These are phyloP conservation scores for Drosophila equinoxialis DNA, from an alignment of 1,140 invertebrate genomes.

Conservation along the genomic window DNA sequence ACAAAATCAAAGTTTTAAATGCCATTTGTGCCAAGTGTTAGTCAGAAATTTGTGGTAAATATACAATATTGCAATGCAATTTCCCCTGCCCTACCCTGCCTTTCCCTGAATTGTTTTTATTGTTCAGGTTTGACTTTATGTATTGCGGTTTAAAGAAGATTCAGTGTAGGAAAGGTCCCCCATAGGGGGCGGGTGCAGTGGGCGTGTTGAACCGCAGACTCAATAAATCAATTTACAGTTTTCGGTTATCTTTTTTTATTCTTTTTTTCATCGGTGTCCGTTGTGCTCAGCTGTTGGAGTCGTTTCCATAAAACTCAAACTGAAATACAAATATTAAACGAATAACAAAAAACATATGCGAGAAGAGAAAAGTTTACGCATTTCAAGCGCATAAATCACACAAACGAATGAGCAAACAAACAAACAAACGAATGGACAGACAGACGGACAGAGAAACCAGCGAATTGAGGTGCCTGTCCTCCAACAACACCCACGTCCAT, in stretches of 20 bases:
- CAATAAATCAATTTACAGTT: constrained; percentile 15
- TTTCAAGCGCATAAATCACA: constrained; percentile 69
- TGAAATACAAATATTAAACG: constrained; percentile 1
- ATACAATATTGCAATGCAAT: no score
- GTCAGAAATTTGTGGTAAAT: no score
- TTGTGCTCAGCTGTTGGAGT: constrained; percentile 3
- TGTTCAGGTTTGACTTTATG: neutral
- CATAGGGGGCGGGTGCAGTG: neutral
- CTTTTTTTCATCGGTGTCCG: neutral
- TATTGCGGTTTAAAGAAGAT: neutral
- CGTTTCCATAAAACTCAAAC: constrained; percentile 10
- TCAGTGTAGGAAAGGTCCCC: no score
- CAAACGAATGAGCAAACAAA: constrained; percentile 39
- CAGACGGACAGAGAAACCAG: neutral
- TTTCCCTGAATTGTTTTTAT: neutral
- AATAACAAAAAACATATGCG: neutral
- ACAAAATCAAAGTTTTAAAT: no score
- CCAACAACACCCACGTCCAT: no score
- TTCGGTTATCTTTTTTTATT: neutral
- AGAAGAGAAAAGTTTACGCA: constrained; percentile 59
- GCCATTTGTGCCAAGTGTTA: no score
- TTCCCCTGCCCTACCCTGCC: no score
- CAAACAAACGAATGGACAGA: constrained; percentile 29
- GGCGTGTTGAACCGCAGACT: constrained; percentile 14
- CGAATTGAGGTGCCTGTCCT: neutral